These are phyloP conservation scores for Campoplex nolae DNA, from an alignment of 2,888 invertebrate genomes.

Conservation along the genomic window DNA sequence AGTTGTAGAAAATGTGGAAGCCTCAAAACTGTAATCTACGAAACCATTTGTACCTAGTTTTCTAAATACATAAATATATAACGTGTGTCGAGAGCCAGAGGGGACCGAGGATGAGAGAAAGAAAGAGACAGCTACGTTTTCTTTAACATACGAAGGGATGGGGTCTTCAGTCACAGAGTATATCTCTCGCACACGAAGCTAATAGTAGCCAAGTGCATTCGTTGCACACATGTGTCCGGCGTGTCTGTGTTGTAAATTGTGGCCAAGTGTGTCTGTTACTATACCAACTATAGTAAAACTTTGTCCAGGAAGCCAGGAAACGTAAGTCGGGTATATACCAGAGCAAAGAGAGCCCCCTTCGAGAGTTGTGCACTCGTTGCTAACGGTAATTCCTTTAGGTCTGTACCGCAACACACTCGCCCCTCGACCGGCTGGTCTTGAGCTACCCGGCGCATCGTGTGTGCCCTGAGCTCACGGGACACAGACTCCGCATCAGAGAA, in stretches of 20 bases:
- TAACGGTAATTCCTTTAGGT: constrained; percentile 84
- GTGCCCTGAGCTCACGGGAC: constrained; percentile 11
- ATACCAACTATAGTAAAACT: constrained; percentile 56
- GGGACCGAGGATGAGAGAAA: background rate
- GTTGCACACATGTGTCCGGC: constrained; percentile 2
- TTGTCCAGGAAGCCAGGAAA: constrained; percentile 67
- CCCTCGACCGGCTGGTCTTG: constrained; percentile 51
- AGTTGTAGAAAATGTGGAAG: constrained; percentile 3
- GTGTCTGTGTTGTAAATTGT: constrained; percentile 13
- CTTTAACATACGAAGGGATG: constrained; percentile 36
- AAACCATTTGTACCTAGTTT: background rate
- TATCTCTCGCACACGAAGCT: background rate
- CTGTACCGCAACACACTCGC: constrained; percentile 80
- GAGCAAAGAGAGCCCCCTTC: constrained; percentile 75
- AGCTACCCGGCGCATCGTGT: constrained; percentile 64
- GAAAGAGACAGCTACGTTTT: constrained; percentile 27
- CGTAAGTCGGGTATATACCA: constrained; percentile 69
- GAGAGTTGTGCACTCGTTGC: constrained; percentile 80
- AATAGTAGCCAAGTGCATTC: background rate
- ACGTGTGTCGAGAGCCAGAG: background rate
- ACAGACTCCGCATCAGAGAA: constrained; percentile 23
- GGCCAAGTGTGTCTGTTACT: constrained; percentile 24
- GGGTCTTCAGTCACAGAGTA: constrained; percentile 41
- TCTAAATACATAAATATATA: background rate
- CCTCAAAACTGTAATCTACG: constrained; percentile 12